A percentile compares a stretch with the other conserved stretches of the same genome.
phyloP scores from a whole-genome alignment of 2,888 invertebrate species.

The Cryptocephalus moraei region DNA sequence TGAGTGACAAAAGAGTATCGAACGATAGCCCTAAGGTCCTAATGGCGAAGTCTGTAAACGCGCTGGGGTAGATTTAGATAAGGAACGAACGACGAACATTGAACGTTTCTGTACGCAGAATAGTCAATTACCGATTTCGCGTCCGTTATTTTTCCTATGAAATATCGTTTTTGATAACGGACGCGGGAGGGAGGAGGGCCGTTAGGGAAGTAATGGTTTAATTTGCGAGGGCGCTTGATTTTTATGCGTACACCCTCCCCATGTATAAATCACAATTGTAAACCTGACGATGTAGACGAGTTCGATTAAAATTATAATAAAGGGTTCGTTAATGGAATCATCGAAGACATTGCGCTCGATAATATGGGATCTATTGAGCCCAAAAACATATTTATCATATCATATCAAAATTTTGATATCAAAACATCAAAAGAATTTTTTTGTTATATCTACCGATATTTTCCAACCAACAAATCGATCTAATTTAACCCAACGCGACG shows the following conservation, averaged over 20 bases:
- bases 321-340: too few species aligned
- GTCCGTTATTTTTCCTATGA: conserved; percentile 1
- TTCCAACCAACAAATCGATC: too few species aligned
- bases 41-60: background rate
- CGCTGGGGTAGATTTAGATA: conserved; percentile 4
- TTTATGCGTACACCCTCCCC: background rate
- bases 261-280: background rate
- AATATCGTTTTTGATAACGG: background rate
- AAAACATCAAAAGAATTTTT: too few species aligned
- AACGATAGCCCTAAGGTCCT: background rate
- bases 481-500: too few species aligned
- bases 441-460: too few species aligned
- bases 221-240: background rate
- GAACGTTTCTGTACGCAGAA: conserved; percentile 4
- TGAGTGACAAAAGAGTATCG: conserved; percentile 4
- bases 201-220: conserved; percentile 1
- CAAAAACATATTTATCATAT: too few species aligned
- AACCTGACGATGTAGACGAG: too few species aligned
- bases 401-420: too few species aligned
- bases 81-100: conserved; percentile 3
- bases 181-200: background rate
- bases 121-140: conserved; percentile 4
- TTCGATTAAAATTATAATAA: too few species aligned
- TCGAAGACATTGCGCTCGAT: too few species aligned
- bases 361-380: too few species aligned